Evolutionary conservation across 1,140 invertebrate species (phyloP), one percentile per base, ranked within the genome.

Genomic region (Lasioglossum albipes): DNA sequence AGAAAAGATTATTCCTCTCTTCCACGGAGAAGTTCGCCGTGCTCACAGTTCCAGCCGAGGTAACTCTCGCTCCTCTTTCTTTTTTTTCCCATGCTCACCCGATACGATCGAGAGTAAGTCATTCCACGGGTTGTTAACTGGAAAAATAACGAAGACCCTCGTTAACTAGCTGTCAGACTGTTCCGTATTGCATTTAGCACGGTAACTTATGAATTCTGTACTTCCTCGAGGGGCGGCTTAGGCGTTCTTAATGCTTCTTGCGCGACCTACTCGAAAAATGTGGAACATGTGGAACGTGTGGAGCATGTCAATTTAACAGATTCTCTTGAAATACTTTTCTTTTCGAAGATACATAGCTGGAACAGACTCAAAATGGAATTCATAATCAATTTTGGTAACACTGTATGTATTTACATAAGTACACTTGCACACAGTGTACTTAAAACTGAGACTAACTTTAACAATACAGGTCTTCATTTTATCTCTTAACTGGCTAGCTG

Each of bases 1-100:
- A 22, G 76, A 66, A 68, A 83, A 72, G n/a, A 59, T n/a, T 36
- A 59, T 59, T 75, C 61, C n/a, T 75, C 62, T 70, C 36, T 31
- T 61, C 41, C 20, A 0, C n/a, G 13, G 16, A 12, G 52, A 20
- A 16, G 52, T 54, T 7, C 7, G 31, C 20, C 61, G 41, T 49
- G 45, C 45, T 10, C 10, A 49, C 62, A 10, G 57, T 18, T 59
- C 18, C 41, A 42, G 2, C 9, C n/a, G 66, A 67, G 42, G 52
- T 49, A 45, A 36, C 22, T 31, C 7, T 0, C 7, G n/a, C 18
- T 59, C 7, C 6, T 13, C 1, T 7, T 65, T 36, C 13, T 41
- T 49, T 49, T 10, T 49, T 12, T 13, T 49, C 13, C 45, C 45
- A 49, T 13, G 18, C 0, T 3, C 7, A 22, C 57, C 31, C 22